Evolutionary conservation across 2,797 vertebrate species (phyloP), one percentile per base, ranked within the genome.

Genomic region (Argentina silus): DNA sequence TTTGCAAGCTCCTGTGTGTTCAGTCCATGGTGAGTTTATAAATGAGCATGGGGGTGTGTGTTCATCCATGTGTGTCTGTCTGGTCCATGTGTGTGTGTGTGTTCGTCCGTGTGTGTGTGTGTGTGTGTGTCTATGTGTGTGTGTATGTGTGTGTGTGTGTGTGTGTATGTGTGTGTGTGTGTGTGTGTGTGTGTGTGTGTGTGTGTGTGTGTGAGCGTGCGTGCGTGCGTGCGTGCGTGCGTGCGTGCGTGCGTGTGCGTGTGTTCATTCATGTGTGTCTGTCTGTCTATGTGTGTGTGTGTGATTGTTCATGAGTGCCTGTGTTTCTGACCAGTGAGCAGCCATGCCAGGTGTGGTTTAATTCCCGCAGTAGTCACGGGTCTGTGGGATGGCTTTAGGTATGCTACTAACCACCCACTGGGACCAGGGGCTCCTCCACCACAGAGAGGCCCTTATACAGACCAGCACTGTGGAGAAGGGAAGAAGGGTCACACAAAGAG

Each of bases 321-420:
- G 5, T 47, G 21, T 36, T 56, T 68, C 53, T 27, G 66, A 69
- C 79, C 68, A 78, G 77, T 71, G 74, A 78, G 74, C 8, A 42
- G 8, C 78, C 69, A 36, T 60, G 79, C 83, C 89, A 91, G 90
- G 88, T 91, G 88, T 84, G 85, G 84, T 85, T 88, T 85, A 82
- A 85, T 86, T 88, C 82, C 84, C 72, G 43, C 76, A 45, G 75
- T 81, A 82, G 88, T 88, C 86, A 86, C 61, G 61, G 85, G 69
- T 86, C 82, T 88, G 85, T 80, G 76, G 80, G 82, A 90, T 90
- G 77, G 14, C 80, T 90, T 90, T 86, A 86, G 87, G 84, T 76
- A 81, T 81, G 77, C 75, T 48, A 67, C 80, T 70, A 70, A 87
- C 85, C 86, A 75, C 88, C 89, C 75, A 72, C 80, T 77, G 83